Evolutionary conservation across 1,140 invertebrate species (phyloP).

Genomic region (Drosophila leontia): DNA sequence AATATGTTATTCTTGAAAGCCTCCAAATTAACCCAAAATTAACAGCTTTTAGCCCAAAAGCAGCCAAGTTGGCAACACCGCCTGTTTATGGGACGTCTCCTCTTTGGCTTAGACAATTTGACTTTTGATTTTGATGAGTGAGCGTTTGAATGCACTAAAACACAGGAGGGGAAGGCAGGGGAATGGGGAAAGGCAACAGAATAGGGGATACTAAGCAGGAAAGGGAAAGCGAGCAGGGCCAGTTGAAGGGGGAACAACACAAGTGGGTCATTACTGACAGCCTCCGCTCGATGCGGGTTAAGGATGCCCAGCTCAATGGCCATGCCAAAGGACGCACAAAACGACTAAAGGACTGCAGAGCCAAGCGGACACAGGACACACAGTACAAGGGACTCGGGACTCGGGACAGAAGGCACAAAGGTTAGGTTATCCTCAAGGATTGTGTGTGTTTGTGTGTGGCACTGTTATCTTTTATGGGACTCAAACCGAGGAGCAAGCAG

Average conservation of each 20-base stretch:
- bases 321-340: constrained; percentile 27
- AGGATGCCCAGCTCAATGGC: constrained; percentile 40
- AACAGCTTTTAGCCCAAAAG: constrained; percentile 1
- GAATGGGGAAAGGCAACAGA: background rate
- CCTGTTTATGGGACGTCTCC: constrained; percentile 36
- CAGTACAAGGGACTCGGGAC: background rate
- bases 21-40: background rate
- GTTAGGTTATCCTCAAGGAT: constrained; percentile 25
- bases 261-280: constrained; percentile 60
- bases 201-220: background rate
- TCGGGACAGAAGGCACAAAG: constrained; percentile 18
- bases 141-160: constrained; percentile 59
- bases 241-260: constrained; percentile 10
- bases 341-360: constrained; percentile 13
- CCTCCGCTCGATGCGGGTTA: constrained; percentile 43
- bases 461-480: constrained; percentile 23
- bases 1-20: too few species aligned
- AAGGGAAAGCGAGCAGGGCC: background rate
- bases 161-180: constrained; percentile 12
- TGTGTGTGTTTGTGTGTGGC: constrained; percentile 7
- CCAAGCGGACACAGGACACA: background rate
- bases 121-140: constrained; percentile 64
- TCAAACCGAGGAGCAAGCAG: background rate
- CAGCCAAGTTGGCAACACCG: constrained; percentile 15
- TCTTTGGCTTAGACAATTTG: constrained; percentile 34